Evolutionary conservation across 2,113 vertebrate genomes (phyloP), one percentile per base, ranked within the genome.

Genomic region (Colossoma macropomum): DNA sequence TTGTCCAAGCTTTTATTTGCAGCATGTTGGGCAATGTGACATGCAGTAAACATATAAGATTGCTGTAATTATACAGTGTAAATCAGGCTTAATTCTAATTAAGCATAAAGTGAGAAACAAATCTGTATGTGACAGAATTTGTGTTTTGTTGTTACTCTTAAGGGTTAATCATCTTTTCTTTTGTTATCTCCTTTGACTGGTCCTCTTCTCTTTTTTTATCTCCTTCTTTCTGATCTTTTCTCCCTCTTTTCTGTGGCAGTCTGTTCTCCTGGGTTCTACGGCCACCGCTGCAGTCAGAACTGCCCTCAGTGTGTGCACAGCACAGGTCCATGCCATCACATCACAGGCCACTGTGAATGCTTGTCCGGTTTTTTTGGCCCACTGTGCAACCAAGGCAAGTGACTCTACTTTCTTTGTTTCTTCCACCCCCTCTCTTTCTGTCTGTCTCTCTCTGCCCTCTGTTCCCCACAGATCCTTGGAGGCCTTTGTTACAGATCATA

Each of bases 291-390:
- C 86, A 93, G 94, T 89, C 97, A 99, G 93, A 93, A 95, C 0
- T 99, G 98, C 85, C 97, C 97, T 0, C 96, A 97, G 84, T 99
- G 98, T 4, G 95, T 98, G 86, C 97, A 99, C 93, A 97, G 96
- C 93, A 96, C 86, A 0, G 96, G 97, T 2, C 95, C 97, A 0
- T 99, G 98, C 79, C 97, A 99, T 88, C 97, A 99, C 8, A 70
- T 97, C 90, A 97, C 95, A 0, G 98, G 97, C 62, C 91, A 93
- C 88, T 99, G 98, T 11, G 96, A 98, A 41, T 99, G 98, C 88
- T 92, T 99, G 83, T 96, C 97, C 0, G 97, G 98, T 23, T 99
- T 98, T 93, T 94, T 95, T 0, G 96, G 97, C 4, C 89, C 95
- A 0, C 95, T 99, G 88, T 99, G 98, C 93, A 98, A 96, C 93